These are phyloP conservation scores for Brachionus rotundiformis DNA, from an alignment of 1,140 invertebrate species.

Conservation along the genomic window DNA sequence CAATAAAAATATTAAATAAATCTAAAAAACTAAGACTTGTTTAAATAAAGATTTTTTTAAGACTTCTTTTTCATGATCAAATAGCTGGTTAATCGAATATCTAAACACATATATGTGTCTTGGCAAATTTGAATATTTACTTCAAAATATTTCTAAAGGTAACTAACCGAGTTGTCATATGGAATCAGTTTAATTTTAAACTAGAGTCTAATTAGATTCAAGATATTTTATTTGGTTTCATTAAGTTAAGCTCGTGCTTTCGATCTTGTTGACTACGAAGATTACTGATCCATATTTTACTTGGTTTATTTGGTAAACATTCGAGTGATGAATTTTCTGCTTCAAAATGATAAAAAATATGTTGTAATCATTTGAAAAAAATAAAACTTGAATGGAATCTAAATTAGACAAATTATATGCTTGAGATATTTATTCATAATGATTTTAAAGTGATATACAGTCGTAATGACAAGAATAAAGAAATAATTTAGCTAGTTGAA, in stretches of 20 bases:
- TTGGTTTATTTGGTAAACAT: background rate
- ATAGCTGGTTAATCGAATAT: conserved; percentile 11
- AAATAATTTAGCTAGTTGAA: background rate
- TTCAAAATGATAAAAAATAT: background rate
- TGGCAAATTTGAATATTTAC: background rate
- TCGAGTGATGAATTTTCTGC: background rate
- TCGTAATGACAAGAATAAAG: background rate
- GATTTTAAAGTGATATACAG: background rate
- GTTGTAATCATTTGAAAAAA: background rate
- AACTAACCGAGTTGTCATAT: background rate
- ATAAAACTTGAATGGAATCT: conserved; percentile 4
- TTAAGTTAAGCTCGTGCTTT: conserved; percentile 1
- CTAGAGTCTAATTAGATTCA: background rate
- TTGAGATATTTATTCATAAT: background rate
- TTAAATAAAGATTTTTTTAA: background rate
- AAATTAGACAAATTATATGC: background rate
- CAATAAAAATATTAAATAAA: background rate
- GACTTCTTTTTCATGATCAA: background rate
- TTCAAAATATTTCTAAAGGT: background rate
- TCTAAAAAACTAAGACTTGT: background rate
- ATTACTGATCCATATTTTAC: conserved; percentile 1
- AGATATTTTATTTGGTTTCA: conserved; percentile 16
- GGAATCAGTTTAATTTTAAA: conserved; percentile 7
- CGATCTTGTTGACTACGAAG: background rate
- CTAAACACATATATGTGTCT: conserved; percentile 1